Evolutionary conservation across 2,113 vertebrate genomes (phyloP).

Genomic region (Labrus mixtus): DNA sequence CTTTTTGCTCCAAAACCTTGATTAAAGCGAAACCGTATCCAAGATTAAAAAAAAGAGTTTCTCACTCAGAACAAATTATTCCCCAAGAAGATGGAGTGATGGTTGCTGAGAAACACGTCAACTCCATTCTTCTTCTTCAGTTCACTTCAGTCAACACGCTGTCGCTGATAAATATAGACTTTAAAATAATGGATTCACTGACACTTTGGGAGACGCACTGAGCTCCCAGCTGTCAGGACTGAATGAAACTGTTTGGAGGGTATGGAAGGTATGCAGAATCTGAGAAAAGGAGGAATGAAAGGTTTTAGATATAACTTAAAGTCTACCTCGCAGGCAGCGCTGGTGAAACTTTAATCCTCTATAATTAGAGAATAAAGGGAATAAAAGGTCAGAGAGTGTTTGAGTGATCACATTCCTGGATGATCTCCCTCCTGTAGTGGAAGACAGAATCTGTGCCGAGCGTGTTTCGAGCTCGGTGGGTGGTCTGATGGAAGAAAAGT

Average conservation of each 20-base stretch:
- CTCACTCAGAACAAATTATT: too few species aligned
- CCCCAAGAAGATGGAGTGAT: too few species aligned
- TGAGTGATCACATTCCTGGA: neutral
- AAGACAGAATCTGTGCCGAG: constrained; percentile 8
- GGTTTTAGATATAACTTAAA: neutral
- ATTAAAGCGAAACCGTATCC: too few species aligned
- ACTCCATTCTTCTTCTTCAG: neutral
- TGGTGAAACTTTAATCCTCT: neutral
- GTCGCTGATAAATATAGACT: neutral
- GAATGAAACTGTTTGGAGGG: constrained; percentile 2
- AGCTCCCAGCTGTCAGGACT: neutral
- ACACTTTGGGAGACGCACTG: neutral
- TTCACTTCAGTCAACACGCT: neutral
- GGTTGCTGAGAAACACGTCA: too few species aligned
- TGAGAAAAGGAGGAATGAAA: too few species aligned
- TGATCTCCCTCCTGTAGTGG: neutral
- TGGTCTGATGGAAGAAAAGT: constrained; percentile 46
- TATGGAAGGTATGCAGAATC: neutral
- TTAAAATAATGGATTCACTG: neutral
- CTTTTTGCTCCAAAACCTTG: too few species aligned
- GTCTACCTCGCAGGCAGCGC: neutral
- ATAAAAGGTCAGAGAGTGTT: neutral
- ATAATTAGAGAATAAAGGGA: neutral
- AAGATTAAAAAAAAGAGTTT: too few species aligned
- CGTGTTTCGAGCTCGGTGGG: constrained; percentile 33